Percentiles rank a stretch among this genome's conserved stretches.
Conservation (phyloP, 1,140 invertebrate species). For the Dermatophagoides farinae region DNA sequence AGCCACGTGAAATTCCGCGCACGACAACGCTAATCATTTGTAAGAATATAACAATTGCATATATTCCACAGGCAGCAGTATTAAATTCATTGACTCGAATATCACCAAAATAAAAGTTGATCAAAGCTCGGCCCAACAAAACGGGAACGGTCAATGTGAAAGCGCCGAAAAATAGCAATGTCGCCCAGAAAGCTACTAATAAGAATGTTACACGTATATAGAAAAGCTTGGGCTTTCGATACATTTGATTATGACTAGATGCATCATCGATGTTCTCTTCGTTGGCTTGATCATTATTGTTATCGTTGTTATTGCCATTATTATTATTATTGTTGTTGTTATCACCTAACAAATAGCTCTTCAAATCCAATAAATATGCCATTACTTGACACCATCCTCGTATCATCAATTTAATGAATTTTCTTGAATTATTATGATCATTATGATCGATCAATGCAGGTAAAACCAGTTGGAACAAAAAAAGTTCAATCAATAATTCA, state of each 20-base stretch:
- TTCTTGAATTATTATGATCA: constrained; percentile 67
- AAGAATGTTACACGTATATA: constrained; percentile 26
- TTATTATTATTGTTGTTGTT: constrained; percentile 21
- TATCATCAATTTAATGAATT: constrained; percentile 70
- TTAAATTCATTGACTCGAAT: constrained; percentile 72
- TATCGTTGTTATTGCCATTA: constrained; percentile 16
- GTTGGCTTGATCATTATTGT: constrained; percentile 6
- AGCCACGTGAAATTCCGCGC: background rate
- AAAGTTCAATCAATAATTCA: constrained; percentile 79
- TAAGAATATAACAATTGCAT: constrained; percentile 59
- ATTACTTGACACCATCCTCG: constrained; percentile 66
- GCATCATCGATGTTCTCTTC: background rate
- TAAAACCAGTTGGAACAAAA: constrained; percentile 78
- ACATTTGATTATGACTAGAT: constrained; percentile 41
- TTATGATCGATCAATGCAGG: constrained; percentile 30
- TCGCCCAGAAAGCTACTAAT: background rate
- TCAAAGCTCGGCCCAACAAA: constrained; percentile 61
- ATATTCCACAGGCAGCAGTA: constrained; percentile 78
- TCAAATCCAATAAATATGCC: constrained; percentile 59
- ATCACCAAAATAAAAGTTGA: constrained; percentile 57
- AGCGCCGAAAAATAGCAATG: constrained; percentile 11
- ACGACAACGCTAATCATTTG: constrained; percentile 17
- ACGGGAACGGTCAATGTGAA: constrained; percentile 30
- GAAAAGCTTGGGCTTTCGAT: constrained; percentile 61
- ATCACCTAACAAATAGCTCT: constrained; percentile 67